A percentile compares a stretch with the other conserved stretches of the same genome.
Evolutionary conservation across 2,113 vertebrate species (phyloP).

Genomic region (Antechinus stuartii): DNA sequence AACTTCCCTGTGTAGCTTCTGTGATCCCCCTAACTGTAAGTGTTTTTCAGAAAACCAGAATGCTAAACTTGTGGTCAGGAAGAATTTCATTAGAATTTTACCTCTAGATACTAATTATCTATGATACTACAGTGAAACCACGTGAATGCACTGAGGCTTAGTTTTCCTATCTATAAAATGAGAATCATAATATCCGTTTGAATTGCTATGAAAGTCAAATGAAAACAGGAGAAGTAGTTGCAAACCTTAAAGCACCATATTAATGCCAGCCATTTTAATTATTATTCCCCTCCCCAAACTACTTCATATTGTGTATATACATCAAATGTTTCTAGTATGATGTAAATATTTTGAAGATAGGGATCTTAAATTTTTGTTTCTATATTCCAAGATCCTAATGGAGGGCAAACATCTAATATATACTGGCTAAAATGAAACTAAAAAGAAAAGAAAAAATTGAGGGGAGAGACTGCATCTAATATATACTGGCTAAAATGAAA

Average conservation of each 20-base stretch:
- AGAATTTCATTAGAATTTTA: no score
- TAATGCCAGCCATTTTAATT: neutral
- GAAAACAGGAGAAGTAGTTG: neutral
- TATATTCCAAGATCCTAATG: neutral
- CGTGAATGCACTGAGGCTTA: no score
- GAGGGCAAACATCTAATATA: neutral
- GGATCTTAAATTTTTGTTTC: neutral
- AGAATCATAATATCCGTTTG: no score
- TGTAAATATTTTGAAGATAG: neutral
- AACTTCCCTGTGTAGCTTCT: neutral
- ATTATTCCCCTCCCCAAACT: neutral
- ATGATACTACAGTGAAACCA: no score
- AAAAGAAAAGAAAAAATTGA: no score
- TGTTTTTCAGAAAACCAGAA: neutral
- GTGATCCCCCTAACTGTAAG: neutral
- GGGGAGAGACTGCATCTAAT: neutral
- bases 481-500: neutral
- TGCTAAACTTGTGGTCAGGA: no score
- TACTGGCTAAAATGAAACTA: neutral
- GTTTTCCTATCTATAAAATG: no score
- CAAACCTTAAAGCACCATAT: neutral
- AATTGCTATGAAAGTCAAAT: neutral
- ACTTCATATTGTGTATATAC: neutral
- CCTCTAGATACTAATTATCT: no score
- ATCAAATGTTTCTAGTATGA: neutral